Evolutionary conservation across 1,140 invertebrate species (phyloP).

Genomic region (Radopholus similis): DNA sequence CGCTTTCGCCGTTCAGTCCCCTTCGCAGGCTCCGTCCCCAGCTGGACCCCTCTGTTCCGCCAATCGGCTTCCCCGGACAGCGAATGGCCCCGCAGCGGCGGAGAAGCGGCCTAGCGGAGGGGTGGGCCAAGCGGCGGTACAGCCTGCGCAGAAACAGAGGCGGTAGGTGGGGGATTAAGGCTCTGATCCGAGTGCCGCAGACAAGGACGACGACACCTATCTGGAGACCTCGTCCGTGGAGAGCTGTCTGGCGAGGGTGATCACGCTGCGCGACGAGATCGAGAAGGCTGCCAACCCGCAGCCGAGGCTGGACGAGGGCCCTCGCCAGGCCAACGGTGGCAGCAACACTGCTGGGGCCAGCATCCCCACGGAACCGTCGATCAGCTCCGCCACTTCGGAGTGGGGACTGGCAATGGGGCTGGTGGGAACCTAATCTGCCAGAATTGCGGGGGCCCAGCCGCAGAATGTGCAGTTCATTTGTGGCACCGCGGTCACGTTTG

Average conservation of each 20-base stretch:
- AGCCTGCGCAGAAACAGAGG: neutral
- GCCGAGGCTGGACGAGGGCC: neutral
- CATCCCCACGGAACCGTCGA: constrained; percentile 2
- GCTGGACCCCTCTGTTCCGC: neutral
- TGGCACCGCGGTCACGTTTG: constrained; percentile 48
- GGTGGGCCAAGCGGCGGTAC: neutral
- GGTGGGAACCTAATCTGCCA: neutral
- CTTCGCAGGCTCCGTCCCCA: neutral
- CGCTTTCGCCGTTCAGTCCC: too few relatives aligned
- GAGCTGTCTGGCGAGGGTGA: neutral
- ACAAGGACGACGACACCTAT: too few relatives aligned
- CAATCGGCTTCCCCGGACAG: neutral
- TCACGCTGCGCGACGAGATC: neutral
- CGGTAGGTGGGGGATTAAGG: too few relatives aligned
- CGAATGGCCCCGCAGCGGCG: neutral
- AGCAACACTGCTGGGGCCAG: neutral
- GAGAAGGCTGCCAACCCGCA: neutral
- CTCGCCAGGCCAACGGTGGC: neutral
- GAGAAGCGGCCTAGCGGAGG: neutral
- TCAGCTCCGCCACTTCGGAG: constrained; percentile 17
- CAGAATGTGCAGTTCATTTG: constrained; percentile 34
- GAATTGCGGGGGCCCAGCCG: neutral
- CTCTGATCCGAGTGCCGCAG: too few relatives aligned
- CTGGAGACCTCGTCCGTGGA: neutral
- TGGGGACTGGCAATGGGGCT: neutral